Base-by-base conservation (phyloP, 2,888 invertebrate species). In the Nesidiocoris tenuis region DNA sequence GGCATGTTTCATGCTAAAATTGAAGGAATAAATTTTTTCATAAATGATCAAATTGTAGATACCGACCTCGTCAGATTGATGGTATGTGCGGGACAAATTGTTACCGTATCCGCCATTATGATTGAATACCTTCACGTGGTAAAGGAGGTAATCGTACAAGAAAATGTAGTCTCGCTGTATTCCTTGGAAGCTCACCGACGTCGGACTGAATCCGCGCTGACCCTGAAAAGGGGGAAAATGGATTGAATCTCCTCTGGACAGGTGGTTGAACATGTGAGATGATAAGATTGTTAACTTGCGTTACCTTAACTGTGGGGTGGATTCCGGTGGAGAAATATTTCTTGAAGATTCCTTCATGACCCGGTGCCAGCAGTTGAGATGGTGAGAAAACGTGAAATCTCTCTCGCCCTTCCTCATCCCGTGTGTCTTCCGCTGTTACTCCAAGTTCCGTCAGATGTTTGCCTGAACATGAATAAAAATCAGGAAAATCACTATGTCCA, bases 301-400 rank as follows among this genome's bases (percentile, higher is more conserved):
- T 77, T 39, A 81, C 81, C 80, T 81, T 78, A 66, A 75, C 75
- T 17, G 82, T 81, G 3, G 86, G 86, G 82, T 84, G 86, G 23
- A 87, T 77, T 61, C 86, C 86, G 75, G 83, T 82, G 74, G 85
- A 85, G 81, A 86, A 86, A 81, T 86, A 86, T 81, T 82, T 85
- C 22, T 82, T 82, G 5, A 84, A 82, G 63, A 82, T 82, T 1
- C 82, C 82, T 18, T 83, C 77, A 56, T 82, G 81, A 23, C 82
- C 83, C 1, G 84, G 83, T 78, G 83, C 83, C 76, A 85, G 82
- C 61, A 84, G 81, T 74, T 84, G 84, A 72, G 84, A 82, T 79
- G 84, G 82, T 80, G 83, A 85, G 78, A 86, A 86, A 1, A 86
- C 85, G 80, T 87, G 85, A 80, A 88, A 88, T 24, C 85, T 84